Evolutionary conservation across 2,113 vertebrate genomes (phyloP).

Genomic region (Meriones unguiculatus): DNA sequence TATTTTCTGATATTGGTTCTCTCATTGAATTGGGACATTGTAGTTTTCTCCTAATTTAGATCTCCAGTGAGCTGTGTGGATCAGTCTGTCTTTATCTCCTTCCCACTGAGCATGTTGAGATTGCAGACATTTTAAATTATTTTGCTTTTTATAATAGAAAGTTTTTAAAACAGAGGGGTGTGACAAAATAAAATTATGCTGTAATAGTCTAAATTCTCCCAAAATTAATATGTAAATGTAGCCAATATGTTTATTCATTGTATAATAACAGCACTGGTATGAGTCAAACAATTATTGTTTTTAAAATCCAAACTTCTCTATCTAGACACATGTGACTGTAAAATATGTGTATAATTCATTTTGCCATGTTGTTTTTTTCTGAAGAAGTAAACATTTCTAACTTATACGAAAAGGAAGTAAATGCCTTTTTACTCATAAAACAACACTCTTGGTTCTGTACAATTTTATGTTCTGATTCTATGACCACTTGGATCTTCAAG

Average conservation of each 20-base stretch:
- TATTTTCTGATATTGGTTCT: too few relatives aligned
- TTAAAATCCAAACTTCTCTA: neutral
- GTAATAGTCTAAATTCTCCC: neutral
- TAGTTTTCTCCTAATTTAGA: neutral
- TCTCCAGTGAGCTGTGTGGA: neutral
- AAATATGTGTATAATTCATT: neutral
- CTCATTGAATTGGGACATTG: too few relatives aligned
- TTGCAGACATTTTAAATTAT: neutral
- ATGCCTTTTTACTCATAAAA: conserved; percentile 58
- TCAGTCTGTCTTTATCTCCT: too few relatives aligned
- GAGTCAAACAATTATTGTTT: neutral
- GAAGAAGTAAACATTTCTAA: conserved; percentile 17
- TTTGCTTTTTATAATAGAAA: too few relatives aligned
- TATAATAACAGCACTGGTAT: neutral
- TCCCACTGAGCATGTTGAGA: too few relatives aligned
- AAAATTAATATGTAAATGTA: neutral
- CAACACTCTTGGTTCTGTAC: conserved; percentile 23
- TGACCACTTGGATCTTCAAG: conserved; percentile 58
- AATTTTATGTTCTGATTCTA: conserved; percentile 48
- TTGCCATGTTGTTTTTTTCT: neutral
- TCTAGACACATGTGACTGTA: neutral
- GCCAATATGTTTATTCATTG: neutral
- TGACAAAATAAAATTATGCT: too few relatives aligned
- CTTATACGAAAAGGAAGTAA: conserved; percentile 62
- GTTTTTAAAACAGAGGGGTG: too few relatives aligned